Percentiles rank a stretch among this genome's conserved stretches.
Conservation (phyloP, 2,888 invertebrate genomes). For the Himalopsyche kuldschensis region DNA sequence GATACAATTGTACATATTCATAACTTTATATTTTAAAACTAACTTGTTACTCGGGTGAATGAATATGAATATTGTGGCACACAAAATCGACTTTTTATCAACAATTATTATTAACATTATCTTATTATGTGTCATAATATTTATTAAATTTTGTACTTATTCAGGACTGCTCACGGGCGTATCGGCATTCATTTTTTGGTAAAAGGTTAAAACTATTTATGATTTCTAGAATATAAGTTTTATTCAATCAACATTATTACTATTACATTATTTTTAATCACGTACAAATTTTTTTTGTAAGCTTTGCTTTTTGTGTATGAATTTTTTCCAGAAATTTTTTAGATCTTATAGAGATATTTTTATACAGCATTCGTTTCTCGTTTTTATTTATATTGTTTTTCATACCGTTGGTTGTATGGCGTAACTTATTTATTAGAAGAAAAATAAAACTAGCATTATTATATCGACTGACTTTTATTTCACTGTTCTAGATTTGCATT, state of each 20-base stretch:
- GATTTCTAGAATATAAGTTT: slow-evolving; percentile 5
- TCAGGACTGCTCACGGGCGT: background rate
- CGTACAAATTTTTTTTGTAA: slow-evolving; percentile 39
- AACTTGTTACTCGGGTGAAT: slow-evolving; percentile 29
- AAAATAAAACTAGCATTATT: slow-evolving; percentile 48
- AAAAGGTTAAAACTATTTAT: slow-evolving; percentile 12
- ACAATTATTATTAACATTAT: slow-evolving; percentile 4
- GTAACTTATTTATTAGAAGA: slow-evolving; percentile 59
- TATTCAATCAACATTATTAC: slow-evolving; percentile 2
- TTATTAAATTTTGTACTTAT: slow-evolving; percentile 40
- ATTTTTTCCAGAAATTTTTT: slow-evolving; percentile 21
- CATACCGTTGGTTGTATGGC: slow-evolving; percentile 58
- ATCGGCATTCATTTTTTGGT: slow-evolving; percentile 8
- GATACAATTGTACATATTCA: slow-evolving; percentile 32
- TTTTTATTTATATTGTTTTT: slow-evolving; percentile 56
- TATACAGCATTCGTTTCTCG: slow-evolving; percentile 39
- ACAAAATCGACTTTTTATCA: slow-evolving; percentile 30
- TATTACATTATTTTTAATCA: slow-evolving; percentile 16
- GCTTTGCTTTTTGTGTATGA: slow-evolving; percentile 41
- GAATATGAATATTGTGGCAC: slow-evolving; percentile 34
- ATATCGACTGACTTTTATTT: background rate
- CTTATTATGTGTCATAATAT: slow-evolving; percentile 41
- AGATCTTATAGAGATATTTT: slow-evolving; percentile 36
- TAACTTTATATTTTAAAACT: slow-evolving; percentile 27
- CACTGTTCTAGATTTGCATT: background rate